Evolutionary conservation across 1,140 invertebrate species (phyloP).

Genomic region (Drosophila virilis): DNA sequence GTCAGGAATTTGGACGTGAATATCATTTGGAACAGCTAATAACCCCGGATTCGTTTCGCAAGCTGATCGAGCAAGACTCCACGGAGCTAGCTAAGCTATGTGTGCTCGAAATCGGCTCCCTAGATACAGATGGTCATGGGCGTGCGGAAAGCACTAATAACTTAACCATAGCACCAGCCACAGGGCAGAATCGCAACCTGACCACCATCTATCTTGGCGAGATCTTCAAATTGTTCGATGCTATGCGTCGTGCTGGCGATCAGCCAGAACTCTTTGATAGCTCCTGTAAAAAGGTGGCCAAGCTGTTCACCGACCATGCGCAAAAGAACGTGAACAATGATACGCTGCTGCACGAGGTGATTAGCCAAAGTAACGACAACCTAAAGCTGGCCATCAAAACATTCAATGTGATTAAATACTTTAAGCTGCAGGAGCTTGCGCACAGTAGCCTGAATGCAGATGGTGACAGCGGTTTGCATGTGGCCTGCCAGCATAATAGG

Average conservation of each 20-base stretch:
- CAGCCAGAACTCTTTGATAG: neutral
- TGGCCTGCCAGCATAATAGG: constrained; percentile 85
- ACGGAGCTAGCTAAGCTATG: constrained; percentile 54
- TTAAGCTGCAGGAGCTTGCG: constrained; percentile 66
- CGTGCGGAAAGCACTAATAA: neutral
- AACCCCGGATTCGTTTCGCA: constrained; percentile 29
- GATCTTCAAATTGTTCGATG: constrained; percentile 66
- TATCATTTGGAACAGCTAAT: constrained; percentile 45
- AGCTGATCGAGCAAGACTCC: constrained; percentile 37
- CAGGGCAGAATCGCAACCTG: neutral
- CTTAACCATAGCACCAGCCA: neutral
- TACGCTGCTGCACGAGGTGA: constrained; percentile 73
- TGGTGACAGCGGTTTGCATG: constrained; percentile 85
- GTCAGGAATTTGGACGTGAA: constrained; percentile 66
- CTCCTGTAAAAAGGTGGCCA: constrained; percentile 35
- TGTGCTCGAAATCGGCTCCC: constrained; percentile 25
- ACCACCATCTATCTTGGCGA: constrained; percentile 47
- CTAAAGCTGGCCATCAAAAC: constrained; percentile 61
- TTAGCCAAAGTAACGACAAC: constrained; percentile 64
- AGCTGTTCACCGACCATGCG: constrained; percentile 59
- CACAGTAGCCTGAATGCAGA: constrained; percentile 62
- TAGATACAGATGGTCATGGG: constrained; percentile 46
- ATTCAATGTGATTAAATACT: constrained; percentile 67
- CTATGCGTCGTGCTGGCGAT: constrained; percentile 21
- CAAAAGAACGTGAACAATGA: constrained; percentile 65